Evolutionary conservation across 1,140 invertebrate species (phyloP).

Genomic region (Zaprionus camerounensis): DNA sequence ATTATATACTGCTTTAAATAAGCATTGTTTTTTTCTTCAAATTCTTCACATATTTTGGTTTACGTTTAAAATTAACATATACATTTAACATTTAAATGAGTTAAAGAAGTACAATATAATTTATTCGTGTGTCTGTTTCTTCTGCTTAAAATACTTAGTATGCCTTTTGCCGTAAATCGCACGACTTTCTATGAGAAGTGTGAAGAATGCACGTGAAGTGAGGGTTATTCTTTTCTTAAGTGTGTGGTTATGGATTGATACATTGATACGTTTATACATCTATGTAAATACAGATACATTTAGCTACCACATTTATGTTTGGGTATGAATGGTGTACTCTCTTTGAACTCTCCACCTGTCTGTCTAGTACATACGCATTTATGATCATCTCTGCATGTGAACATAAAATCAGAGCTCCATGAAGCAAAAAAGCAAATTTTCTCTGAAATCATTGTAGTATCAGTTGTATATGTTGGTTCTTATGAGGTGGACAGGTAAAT

Average conservation of each 20-base stretch:
- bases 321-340: constrained; percentile 21
- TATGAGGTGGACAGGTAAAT: constrained; percentile 33
- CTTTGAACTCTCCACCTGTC: not conserved
- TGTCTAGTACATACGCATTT: constrained; percentile 25
- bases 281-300: constrained; percentile 26
- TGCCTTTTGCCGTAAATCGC: constrained; percentile 20
- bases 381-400: constrained; percentile 14
- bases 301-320: constrained; percentile 31
- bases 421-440: constrained; percentile 70
- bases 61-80: constrained; percentile 78
- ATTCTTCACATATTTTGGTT: constrained; percentile 61
- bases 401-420: constrained; percentile 30
- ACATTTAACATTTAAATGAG: constrained; percentile 75
- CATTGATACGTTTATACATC: constrained; percentile 39
- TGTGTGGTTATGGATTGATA: constrained; percentile 35
- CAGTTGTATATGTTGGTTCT: constrained; percentile 13
- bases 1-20: constrained; percentile 55
- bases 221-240: constrained; percentile 6
- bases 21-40: constrained; percentile 48
- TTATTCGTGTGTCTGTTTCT: constrained; percentile 36
- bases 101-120: constrained; percentile 50
- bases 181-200: constrained; percentile 23
- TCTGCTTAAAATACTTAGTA: constrained; percentile 48
- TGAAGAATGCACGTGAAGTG: constrained; percentile 35
- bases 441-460: constrained; percentile 16